Base-by-base conservation (phyloP, 1,140 invertebrate genomes). In the Hycleus cichorii region DNA sequence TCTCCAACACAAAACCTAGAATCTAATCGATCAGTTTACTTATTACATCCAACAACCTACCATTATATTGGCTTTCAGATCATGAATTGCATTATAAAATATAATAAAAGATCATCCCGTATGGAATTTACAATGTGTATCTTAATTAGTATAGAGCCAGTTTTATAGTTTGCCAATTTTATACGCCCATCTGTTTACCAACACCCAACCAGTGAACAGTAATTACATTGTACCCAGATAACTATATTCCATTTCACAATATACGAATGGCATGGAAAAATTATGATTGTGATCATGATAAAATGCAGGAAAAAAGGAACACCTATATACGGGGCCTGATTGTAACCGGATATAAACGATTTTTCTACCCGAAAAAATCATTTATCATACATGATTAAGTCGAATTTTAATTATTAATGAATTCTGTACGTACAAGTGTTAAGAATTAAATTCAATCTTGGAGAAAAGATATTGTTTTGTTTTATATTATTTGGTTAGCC, bases 141-240 rank as follows among this genome's bases (percentile, higher is more conserved):
- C 45, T 46, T 56, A 56, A 56, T 56, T 56, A 47, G 44, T 18
- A 39, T 39, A 10, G 43, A 47, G 24, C 24, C 46, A 32, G 46
- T 47, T 49, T 56, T n/a, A 26, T n/a, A 40, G 53, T 46, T 10
- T 56, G 27, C 26, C 32, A 56, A 47, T 49, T 54, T 32, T 18
- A 56, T 9, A 43, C 53, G 53, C 53, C 53, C 53, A 56, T 56
- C 47, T 56, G 53, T 56, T 56, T 44, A 45, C 45, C 44, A 39
- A 47, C 53, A 55, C 25, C 32, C 48, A 49, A 38, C 46, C 46
- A 47, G 24, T 27, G 27, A 18, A 49, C 39, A 11, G 48, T 38
- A 39, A 49, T 49, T 38, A 49, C 48, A 38, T 49, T 25, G 48
- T 49, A 26, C 46, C 27, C 46, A 47, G 46, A 47, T 47, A 47